A percentile compares a stretch with the other conserved stretches of the same genome.
phyloP scores from a whole-genome alignment of 2,113 vertebrate species.

The Lynx canadensis region DNA sequence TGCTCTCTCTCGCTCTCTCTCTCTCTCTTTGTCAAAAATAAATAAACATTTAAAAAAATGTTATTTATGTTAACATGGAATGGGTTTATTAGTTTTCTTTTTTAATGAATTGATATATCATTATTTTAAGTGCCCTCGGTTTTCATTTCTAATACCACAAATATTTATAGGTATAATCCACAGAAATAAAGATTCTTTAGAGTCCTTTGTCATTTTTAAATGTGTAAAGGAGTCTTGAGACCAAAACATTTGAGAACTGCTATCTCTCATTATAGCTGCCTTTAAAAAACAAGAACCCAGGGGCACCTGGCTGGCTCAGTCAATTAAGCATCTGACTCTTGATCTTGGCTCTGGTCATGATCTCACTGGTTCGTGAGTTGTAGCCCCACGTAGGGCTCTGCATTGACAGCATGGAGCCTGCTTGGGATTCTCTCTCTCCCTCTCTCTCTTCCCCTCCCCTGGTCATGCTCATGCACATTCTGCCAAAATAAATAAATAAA shows the following conservation, averaged over 20 bases:
- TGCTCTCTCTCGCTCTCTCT: no score
- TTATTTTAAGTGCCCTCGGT: not conserved
- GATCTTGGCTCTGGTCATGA: no score
- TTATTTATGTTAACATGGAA: not conserved
- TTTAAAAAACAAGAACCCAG: not conserved
- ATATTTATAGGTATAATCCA: not conserved
- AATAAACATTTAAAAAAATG: not conserved
- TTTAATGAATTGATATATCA: not conserved
- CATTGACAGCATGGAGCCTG: no score
- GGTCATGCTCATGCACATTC: no score
- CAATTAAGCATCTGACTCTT: no score
- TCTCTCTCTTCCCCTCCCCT: no score
- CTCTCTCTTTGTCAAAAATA: no score
- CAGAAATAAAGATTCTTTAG: not conserved
- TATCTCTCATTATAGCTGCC: not conserved
- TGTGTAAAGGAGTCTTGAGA: not conserved
- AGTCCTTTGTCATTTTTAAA: not conserved
- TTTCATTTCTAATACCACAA: conserved; percentile 35
- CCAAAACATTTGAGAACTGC: not conserved
- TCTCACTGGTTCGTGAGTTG: no score
- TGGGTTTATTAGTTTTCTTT: not conserved
- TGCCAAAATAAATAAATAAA: no score
- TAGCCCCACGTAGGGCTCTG: no score
- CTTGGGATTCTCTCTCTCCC: no score
- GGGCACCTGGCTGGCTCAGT: no score